Base-by-base conservation (phyloP, 2,113 vertebrate genomes). In the Coregonus clupeaformis region DNA sequence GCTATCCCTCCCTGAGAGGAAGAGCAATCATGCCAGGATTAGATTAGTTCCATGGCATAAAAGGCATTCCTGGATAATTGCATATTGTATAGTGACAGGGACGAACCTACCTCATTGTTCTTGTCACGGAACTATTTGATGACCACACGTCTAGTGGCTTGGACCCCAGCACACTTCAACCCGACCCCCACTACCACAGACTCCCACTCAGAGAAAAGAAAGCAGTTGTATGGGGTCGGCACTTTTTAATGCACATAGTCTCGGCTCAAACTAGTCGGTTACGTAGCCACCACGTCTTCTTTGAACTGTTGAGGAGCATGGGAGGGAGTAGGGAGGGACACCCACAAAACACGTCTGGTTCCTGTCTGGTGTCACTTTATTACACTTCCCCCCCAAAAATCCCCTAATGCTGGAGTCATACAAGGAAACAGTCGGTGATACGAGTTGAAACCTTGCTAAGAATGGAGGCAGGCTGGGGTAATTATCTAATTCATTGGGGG, bases 1-100 rank as follows among this genome's bases (percentile, higher is more conserved):
- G 14, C 49, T 52, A 18, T 52, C 49, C 11, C 18, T 29, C 3
- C 68, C 69, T n/a, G 52, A 73, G 69, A 29, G 20, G 69, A 59
- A 29, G 47, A 47, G 73, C 78, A 71, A 66, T 69, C 59, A 42
- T 68, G 49, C 2, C 66, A 9, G 60, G 80, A 79, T 66, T 27
- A 77, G 74, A 42, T 42, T 42, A 42, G 36, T 42, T 42, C 36
- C 0, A 77, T 73, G 74, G 68, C 82, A 90, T 82, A 89, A 14
- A 82, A 90, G 68, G 74, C 84, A 89, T 90, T 91, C 88, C 90
- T 86, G 80, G 79, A 82, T 80, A 82, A 90, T 82, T 88, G 80
- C 81, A 83, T 68, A 80, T 66, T 71, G 69, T 83, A 5, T 18
- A 87, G 78, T 80, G 86, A 85, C 88, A 81, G 84, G n/a, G 74